A percentile compares a stretch with the other conserved stretches of the same genome.
Conservation (phyloP, 2,888 invertebrate species). For the Cyrtodaria siliqua region DNA sequence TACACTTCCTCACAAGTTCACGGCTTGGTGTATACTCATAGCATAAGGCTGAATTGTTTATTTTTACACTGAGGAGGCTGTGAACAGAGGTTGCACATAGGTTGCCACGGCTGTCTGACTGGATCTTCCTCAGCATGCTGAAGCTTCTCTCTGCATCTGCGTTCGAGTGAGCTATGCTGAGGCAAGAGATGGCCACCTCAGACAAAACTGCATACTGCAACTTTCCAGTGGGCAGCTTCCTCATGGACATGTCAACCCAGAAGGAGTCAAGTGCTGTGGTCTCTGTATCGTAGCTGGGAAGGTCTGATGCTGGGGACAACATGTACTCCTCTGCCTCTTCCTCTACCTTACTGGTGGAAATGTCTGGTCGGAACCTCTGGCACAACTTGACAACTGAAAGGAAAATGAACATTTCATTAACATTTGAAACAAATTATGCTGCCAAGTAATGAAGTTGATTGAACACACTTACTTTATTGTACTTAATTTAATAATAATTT, state of each 20-base stretch:
- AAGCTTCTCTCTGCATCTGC: slow-evolving; percentile 1
- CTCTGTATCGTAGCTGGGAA: neutral
- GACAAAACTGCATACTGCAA: neutral
- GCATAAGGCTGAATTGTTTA: neutral
- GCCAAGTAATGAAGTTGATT: too few species aligned
- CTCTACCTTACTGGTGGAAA: neutral
- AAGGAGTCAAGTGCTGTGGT: too few species aligned
- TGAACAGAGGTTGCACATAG: neutral
- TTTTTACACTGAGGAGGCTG: neutral
- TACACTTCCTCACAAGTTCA: neutral
- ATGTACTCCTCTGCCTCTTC: slow-evolving; percentile 1
- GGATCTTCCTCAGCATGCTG: slow-evolving; percentile 1
- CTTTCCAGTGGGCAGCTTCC: neutral
- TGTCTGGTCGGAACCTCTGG: neutral
- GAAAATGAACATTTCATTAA: too few species aligned
- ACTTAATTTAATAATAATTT: too few species aligned
- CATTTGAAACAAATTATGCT: too few species aligned
- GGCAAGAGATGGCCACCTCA: neutral
- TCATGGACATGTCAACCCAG: neutral
- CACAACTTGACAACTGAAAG: neutral
- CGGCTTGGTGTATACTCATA: neutral
- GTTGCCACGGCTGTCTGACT: neutral
- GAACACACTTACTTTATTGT: too few species aligned
- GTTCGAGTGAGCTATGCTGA: neutral
- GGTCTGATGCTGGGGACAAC: neutral